Conservation (phyloP, 64 coral and sea anemone genomes). For the Dendronephthya gigantea region DNA sequence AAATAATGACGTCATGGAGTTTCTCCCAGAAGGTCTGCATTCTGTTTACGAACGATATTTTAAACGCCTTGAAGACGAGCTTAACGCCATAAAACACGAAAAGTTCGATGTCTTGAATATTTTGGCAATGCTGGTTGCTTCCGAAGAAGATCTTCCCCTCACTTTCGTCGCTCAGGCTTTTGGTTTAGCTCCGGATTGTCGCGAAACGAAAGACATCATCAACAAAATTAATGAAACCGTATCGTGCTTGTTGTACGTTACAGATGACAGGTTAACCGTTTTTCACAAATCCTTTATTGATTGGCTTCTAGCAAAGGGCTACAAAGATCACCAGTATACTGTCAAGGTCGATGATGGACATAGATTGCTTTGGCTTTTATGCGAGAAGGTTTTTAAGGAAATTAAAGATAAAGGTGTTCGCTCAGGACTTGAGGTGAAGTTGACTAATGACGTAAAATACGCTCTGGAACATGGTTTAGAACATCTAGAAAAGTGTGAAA, state of each 20-base stretch:
- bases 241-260: constrained; percentile 24
- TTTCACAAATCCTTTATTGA: constrained; percentile 44
- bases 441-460: neutral
- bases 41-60: no score
- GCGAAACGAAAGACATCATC: neutral
- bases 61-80: no score
- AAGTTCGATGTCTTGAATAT: no score
- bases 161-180: no score
- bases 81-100: no score
- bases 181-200: constrained; percentile 21
- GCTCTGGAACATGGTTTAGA: neutral
- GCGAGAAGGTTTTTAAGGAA: neutral
- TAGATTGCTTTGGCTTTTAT: neutral
- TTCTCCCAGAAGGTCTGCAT: constrained; percentile 22
- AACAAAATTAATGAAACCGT: neutral
- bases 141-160: no score
- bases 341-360: neutral
- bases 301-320: constrained; percentile 15
- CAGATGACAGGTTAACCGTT: constrained; percentile 3
- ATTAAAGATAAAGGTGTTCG: neutral
- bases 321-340: neutral
- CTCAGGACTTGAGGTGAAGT: neutral
- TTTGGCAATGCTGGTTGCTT: no score
- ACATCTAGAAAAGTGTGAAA: neutral
- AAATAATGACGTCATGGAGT: neutral